Percentiles rank a stretch among this genome's conserved stretches.
These are phyloP conservation scores for Rhinolophus ferrumequinum DNA, from an alignment of 2,113 vertebrate species.

Conservation along the genomic window DNA sequence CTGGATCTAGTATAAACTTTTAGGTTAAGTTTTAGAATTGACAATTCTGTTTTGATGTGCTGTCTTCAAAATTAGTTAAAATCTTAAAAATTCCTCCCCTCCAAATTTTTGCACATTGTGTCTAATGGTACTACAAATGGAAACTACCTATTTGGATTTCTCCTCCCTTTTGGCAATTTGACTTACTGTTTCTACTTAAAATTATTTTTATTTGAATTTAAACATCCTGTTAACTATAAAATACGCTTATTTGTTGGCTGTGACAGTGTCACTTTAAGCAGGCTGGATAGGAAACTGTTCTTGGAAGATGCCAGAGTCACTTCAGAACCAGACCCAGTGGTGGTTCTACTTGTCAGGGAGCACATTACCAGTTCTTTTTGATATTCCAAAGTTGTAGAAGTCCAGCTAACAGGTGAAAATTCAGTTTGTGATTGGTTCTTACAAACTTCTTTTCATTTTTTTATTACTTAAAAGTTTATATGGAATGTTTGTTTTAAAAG, in stretches of 20 bases:
- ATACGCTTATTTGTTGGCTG: not conserved
- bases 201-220: slow-evolving; percentile 27
- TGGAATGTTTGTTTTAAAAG: not conserved
- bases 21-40: not conserved
- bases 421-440: not conserved
- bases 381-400: not conserved
- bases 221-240: not conserved
- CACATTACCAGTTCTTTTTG: not conserved
- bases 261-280: slow-evolving; percentile 9
- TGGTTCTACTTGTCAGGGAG: not conserved
- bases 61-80: not conserved
- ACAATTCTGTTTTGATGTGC: not conserved
- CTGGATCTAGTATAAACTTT: not conserved
- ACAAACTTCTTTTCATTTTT: not conserved
- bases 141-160: slow-evolving; percentile 70
- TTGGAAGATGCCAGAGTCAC: not conserved
- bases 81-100: not conserved
- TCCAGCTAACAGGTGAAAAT: not conserved
- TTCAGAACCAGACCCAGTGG: not conserved
- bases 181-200: slow-evolving; percentile 8
- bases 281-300: not conserved
- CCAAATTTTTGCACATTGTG: not conserved
- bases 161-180: not conserved
- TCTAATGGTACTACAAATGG: slow-evolving; percentile 55
- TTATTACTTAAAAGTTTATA: not conserved